Evolutionary conservation across 2,797 vertebrate species (phyloP).

Genomic region (Neomorphus geoffroyi): DNA sequence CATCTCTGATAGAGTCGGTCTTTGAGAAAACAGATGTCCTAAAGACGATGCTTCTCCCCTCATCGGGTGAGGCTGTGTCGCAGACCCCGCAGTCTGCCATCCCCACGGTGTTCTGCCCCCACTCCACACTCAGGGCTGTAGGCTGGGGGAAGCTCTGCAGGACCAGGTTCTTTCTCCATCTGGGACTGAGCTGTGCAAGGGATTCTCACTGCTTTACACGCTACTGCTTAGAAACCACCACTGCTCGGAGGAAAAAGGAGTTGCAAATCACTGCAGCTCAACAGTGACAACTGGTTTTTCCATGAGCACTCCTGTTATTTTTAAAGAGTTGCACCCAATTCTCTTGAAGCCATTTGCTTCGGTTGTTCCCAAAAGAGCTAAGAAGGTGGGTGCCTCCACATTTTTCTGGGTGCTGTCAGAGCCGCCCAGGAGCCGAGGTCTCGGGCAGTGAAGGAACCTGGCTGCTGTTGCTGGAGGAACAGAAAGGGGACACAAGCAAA

Average conservation of each 20-base stretch:
- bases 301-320: not conserved
- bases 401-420: not conserved
- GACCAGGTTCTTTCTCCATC: not conserved
- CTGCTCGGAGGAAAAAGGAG: not conserved
- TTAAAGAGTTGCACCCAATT: not conserved
- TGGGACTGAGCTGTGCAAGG: not conserved
- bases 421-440: not conserved
- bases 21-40: not conserved
- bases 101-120: not conserved
- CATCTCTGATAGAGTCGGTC: not conserved
- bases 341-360: not conserved
- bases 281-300: not conserved
- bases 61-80: fast-evolving
- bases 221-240: not conserved
- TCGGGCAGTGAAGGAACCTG: not conserved
- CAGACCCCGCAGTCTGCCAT: not conserved
- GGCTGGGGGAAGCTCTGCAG: not conserved
- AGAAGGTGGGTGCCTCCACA: not conserved
- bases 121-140: fast-evolving
- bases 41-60: not conserved
- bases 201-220: not conserved
- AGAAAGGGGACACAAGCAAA: no score
- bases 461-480: not conserved
- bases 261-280: no score
- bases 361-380: not conserved